These are phyloP conservation scores for Mus caroli DNA, from an alignment of 2,797 vertebrate genomes.

Conservation along the genomic window DNA sequence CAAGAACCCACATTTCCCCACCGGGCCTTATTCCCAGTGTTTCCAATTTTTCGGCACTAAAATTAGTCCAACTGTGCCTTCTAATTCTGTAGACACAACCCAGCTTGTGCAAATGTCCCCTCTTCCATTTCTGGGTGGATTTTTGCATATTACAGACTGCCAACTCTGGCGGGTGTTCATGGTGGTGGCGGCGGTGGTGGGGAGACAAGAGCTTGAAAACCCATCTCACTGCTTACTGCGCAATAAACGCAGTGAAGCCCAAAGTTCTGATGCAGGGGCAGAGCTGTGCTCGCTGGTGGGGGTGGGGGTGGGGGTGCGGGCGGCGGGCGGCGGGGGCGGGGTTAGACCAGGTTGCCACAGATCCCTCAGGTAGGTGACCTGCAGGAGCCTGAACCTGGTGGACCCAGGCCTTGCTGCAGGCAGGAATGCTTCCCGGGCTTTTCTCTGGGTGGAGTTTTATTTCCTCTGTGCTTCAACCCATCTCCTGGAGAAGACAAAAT, in stretches of 20 bases:
- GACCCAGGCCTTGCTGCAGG: background rate
- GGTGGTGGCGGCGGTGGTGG: background rate
- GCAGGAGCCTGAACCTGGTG: background rate
- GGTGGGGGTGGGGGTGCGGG: no score
- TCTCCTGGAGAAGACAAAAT: background rate
- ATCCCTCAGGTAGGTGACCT: background rate
- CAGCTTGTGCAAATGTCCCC: slow-evolving; percentile 74
- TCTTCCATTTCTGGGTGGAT: slow-evolving; percentile 81
- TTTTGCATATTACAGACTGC: slow-evolving; percentile 79
- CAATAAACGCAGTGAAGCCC: slow-evolving; percentile 62
- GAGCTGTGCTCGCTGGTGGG: background rate
- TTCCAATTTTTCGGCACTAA: slow-evolving; percentile 75
- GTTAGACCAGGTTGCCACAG: background rate
- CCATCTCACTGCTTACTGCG: slow-evolving; percentile 67
- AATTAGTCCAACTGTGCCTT: slow-evolving; percentile 78
- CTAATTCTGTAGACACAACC: slow-evolving; percentile 82
- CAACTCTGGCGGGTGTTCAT: slow-evolving; percentile 76
- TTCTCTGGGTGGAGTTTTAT: background rate
- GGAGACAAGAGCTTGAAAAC: slow-evolving; percentile 71
- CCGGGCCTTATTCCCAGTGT: slow-evolving; percentile 78
- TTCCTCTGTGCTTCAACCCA: background rate
- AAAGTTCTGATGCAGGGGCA: slow-evolving; percentile 46
- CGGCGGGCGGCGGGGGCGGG: no score
- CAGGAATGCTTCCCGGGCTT: background rate
- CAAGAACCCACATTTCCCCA: slow-evolving; percentile 51